Conservation (phyloP, 2,113 vertebrate species). For the human (Homo sapiens) region GRCh38 chr1:35777001-35777500, state of each 20-base stretch:
- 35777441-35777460: not conserved
- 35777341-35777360: not conserved
- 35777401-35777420: not conserved
- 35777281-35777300: constrained; percentile 23
- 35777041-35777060: not conserved
- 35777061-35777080: not conserved
- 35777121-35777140: not conserved
- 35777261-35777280: constrained; percentile 57
- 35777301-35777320: not conserved
- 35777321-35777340: not conserved
- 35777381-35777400: not conserved
- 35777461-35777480: not conserved
- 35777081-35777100: not conserved
- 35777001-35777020: constrained; percentile 3
- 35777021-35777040: not conserved
- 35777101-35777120: not conserved
- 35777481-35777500: constrained; percentile 57
- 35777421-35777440: not conserved
- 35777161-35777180: constrained; percentile 36
- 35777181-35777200: not conserved
- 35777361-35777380: not conserved
- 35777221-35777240: constrained; percentile 9
- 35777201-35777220: not conserved
- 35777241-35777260: constrained; percentile 49
- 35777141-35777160: not conserved